Evolutionary conservation across 2,888 invertebrate species (phyloP), one percentile per base, ranked within the genome.

Genomic region (Chaitophorus viminalis): DNA sequence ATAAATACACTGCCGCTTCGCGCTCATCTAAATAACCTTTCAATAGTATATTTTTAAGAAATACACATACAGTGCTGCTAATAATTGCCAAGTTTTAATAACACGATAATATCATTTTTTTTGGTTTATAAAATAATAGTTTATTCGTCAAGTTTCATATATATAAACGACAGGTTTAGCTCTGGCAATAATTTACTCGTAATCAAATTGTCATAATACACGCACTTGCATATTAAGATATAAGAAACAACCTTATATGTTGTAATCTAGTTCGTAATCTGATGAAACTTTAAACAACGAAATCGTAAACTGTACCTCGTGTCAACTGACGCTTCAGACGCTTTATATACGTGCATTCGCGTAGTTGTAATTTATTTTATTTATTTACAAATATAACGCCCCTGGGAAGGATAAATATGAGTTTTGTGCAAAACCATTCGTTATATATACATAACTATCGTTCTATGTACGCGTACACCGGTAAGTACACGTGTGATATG

Each of bases 231-330:
- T 21, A 18, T 5, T 60, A 18, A 60, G 21, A 60, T 60, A 25
- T 60, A 60, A 60, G 79, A 81, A 68, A 81, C 29, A 11, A 29
- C 39, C 4, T 29, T 29, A 29, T 21, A 39, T 29, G 54, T n/a
- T 65, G 68, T 81, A 81, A 60, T 68, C 39, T 81, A 81, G 68
- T 81, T 81, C 29, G 65, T 39, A 68, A 81, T 81, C 79, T 29
- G 79, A 81, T 81, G 9, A 33, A 60, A 60, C 25, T 25, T 33
- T 60, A 60, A 81, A 39, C 39, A 29, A 68, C 79, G 39, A 68
- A 81, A 65, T 81, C 65, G 18, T 81, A 81, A 68, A 81, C 79
- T 36, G 33, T 79, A 79, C 60, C 25, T 60, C 25, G n/a, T 65
- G 36, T 79, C 60, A 60, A 79, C 60, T n/a, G 36, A 29, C 39